Evolutionary conservation across 2,888 invertebrate species (phyloP).

Genomic region (Dolichopus griseipennis): DNA sequence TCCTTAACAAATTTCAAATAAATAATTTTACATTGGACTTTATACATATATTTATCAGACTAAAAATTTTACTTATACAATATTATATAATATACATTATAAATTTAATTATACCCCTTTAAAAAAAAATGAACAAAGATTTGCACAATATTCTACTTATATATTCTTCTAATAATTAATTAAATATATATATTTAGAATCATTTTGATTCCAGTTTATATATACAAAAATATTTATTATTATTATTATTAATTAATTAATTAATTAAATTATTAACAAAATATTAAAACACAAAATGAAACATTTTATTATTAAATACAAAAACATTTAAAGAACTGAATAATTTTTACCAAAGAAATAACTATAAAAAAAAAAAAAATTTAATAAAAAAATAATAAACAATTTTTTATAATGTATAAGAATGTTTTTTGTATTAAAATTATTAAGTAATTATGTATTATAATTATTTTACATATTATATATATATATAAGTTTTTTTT

Average conservation of each 20-base stretch:
- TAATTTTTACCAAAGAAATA: neutral
- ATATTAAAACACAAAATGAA: neutral
- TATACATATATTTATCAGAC: neutral
- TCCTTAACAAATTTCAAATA: too few relatives aligned
- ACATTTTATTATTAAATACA: neutral
- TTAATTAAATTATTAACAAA: neutral
- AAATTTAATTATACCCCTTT: neutral
- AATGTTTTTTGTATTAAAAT: too few relatives aligned
- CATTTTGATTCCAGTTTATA: neutral
- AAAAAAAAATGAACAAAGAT: neutral
- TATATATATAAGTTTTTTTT: too few relatives aligned
- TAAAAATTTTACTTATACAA: neutral
- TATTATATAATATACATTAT: neutral
- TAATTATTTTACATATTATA: too few relatives aligned
- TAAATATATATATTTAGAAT: neutral
- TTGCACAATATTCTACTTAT: constrained; percentile 1
- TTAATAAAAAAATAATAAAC: too few relatives aligned
- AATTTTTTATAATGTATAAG: too few relatives aligned
- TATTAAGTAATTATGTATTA: too few relatives aligned
- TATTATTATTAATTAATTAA: too few relatives aligned
- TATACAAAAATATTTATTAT: neutral
- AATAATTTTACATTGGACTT: too few relatives aligned
- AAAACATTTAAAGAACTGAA: neutral
- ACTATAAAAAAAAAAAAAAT: neutral
- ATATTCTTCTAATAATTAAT: neutral